These are phyloP conservation scores for Hiodon tergisus DNA, from an alignment of 2,113 vertebrate species.

Conservation along the genomic window DNA sequence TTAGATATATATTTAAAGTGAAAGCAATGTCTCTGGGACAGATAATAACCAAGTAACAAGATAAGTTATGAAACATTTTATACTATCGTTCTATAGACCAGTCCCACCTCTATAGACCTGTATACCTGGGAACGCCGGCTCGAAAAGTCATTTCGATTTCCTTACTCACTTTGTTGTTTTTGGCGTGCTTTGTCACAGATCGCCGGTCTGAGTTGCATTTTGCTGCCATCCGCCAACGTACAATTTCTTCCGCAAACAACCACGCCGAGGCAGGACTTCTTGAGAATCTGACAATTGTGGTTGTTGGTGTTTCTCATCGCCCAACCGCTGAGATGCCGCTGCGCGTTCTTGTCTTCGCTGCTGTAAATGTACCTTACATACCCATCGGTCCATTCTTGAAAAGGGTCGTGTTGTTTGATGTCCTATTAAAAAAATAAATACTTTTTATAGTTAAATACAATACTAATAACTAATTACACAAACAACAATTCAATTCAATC, in stretches of 20 bases:
- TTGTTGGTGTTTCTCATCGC: slow-evolving; percentile 99
- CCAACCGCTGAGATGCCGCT: slow-evolving; percentile 92
- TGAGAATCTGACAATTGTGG: slow-evolving; percentile 95
- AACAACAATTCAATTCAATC: too few relatives aligned
- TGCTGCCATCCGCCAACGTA: slow-evolving; percentile 60
- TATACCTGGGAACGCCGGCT: too few relatives aligned
- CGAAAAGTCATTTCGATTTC: too few relatives aligned
- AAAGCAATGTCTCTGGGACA: too few relatives aligned
- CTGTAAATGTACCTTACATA: slow-evolving; percentile 85
- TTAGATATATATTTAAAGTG: too few relatives aligned
- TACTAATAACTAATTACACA: too few relatives aligned
- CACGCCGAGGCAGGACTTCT: slow-evolving; percentile 94
- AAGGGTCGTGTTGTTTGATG: slow-evolving; percentile 73
- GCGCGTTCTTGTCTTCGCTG: slow-evolving; percentile 82
- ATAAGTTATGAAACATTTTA: too few relatives aligned
- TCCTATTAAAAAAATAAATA: slow-evolving; percentile 57
- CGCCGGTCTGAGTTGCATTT: slow-evolving; percentile 82
- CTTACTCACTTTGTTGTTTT: slow-evolving; percentile 86
- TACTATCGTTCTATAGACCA: too few relatives aligned
- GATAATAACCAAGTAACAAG: too few relatives aligned
- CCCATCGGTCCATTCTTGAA: slow-evolving; percentile 91
- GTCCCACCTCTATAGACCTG: too few relatives aligned
- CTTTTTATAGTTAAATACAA: neutral
- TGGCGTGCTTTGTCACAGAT: slow-evolving; percentile 95
- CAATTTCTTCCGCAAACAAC: slow-evolving; percentile 80